Percentiles rank a stretch among this genome's conserved stretches.
Evolutionary conservation across 2,888 invertebrate genomes (phyloP).

Genomic region (Cheilosia vernalis): DNA sequence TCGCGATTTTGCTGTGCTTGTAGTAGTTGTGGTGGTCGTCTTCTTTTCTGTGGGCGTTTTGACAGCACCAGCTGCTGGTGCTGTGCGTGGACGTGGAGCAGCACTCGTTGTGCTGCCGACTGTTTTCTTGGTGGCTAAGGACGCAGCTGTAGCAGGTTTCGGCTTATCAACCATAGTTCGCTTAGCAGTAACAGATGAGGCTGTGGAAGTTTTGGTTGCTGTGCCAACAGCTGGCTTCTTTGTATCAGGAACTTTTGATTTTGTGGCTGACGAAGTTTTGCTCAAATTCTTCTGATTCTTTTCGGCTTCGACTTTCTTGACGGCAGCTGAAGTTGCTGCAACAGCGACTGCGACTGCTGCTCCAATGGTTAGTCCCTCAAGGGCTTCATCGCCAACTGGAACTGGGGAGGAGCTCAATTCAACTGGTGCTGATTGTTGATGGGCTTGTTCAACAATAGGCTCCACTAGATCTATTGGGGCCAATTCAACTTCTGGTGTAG

Average conservation of each 20-base stretch:
- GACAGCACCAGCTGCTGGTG: conserved; percentile 21
- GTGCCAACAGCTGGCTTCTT: conserved; percentile 56
- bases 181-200: conserved; percentile 50
- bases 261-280: conserved; percentile 69
- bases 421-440: conserved; percentile 13
- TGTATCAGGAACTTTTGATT: conserved; percentile 73
- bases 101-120: conserved; percentile 39
- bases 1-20: conserved; percentile 68
- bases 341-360: conserved; percentile 55
- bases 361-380: conserved; percentile 34
- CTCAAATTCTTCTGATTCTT: conserved; percentile 71
- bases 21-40: conserved; percentile 41
- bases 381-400: conserved; percentile 37
- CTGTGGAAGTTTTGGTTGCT: conserved; percentile 36
- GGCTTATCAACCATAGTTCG: conserved; percentile 52
- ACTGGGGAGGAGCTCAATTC: conserved; percentile 27
- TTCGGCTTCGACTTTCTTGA: conserved; percentile 64
- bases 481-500: conserved; percentile 5
- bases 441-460: conserved; percentile 16
- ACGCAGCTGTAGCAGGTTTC: conserved; percentile 44
- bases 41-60: conserved; percentile 57
- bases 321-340: conserved; percentile 45
- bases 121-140: conserved; percentile 55
- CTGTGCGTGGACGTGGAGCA: conserved; percentile 66
- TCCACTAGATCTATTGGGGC: conserved; percentile 10